A percentile compares a stretch with the other conserved stretches of the same genome.
Conservation (phyloP, 37 sponge, comb jelly and placozoan genomes). For the Mnemiopsis leidyi region DNA sequence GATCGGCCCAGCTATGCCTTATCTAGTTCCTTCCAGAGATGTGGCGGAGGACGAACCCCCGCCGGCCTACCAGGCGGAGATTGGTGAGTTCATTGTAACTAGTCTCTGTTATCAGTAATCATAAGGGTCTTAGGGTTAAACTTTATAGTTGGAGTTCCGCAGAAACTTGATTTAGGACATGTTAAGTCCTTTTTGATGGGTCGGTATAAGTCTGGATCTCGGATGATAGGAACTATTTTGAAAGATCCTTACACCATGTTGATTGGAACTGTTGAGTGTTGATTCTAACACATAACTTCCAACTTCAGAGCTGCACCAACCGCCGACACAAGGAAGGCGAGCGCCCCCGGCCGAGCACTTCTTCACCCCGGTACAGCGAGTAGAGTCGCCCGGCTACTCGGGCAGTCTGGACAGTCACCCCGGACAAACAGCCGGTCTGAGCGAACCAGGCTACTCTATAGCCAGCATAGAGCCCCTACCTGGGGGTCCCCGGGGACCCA, state of each 20-base stretch:
- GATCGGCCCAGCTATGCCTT: neutral
- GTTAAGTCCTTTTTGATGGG: no score
- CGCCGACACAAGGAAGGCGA: neutral
- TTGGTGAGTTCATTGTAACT: conserved; percentile 39
- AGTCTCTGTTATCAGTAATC: no score
- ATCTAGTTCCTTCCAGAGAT: neutral
- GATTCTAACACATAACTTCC: no score
- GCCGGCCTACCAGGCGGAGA: conserved; percentile 61
- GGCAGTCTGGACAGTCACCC: conserved; percentile 2
- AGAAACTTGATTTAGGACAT: no score
- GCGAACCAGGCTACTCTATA: neutral
- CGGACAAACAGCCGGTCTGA: neutral
- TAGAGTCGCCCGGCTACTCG: conserved; percentile 42
- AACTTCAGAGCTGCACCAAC: conserved; percentile 42
- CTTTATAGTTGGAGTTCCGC: no score
- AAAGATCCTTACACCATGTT: no score
- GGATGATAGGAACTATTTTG: no score
- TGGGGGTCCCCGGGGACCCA: conserved; percentile 36
- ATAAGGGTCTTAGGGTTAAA: no score
- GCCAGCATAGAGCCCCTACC: neutral
- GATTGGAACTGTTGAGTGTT: no score
- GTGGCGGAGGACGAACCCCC: conserved; percentile 38
- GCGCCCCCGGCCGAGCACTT: neutral
- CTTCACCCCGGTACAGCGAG: conserved; percentile 50
- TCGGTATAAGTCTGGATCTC: no score